phyloP scores from a whole-genome alignment of 2,797 vertebrate genomes.

The Glyptemys insculpta region DNA sequence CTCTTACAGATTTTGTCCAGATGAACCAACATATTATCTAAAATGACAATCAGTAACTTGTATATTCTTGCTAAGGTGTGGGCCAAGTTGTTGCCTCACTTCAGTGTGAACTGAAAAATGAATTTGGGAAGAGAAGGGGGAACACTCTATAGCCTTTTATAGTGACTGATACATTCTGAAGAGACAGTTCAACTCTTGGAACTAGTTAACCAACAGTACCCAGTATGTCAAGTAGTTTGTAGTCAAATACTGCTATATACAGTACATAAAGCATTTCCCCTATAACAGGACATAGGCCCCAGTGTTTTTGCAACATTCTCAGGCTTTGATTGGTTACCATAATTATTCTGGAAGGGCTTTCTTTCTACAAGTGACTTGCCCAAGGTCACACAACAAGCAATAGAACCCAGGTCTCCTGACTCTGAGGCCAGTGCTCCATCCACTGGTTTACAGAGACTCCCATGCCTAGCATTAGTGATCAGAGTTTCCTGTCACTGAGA shows the following conservation, averaged over 20 bases:
- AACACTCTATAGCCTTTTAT: neutral
- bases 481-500: neutral
- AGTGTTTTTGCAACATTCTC: neutral
- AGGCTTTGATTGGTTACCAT: neutral
- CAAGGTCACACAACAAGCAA: neutral
- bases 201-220: neutral
- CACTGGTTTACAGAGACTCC: accelerated
- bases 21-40: conserved; percentile 25
- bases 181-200: neutral
- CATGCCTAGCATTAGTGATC: neutral
- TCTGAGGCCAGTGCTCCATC: neutral
- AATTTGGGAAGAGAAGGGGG: no score
- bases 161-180: neutral
- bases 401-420: neutral
- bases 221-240: neutral
- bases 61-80: neutral
- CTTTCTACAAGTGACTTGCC: neutral
- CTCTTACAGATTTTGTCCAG: conserved; percentile 32
- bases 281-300: neutral
- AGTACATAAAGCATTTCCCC: neutral
- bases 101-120: neutral
- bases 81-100: conserved; percentile 9
- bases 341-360: neutral
- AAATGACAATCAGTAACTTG: neutral
- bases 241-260: neutral